Percentiles rank a stretch among this genome's conserved stretches.
These are phyloP conservation scores for Miichthys miiuy DNA, from an alignment of 2,797 vertebrate genomes.

Conservation along the genomic window DNA sequence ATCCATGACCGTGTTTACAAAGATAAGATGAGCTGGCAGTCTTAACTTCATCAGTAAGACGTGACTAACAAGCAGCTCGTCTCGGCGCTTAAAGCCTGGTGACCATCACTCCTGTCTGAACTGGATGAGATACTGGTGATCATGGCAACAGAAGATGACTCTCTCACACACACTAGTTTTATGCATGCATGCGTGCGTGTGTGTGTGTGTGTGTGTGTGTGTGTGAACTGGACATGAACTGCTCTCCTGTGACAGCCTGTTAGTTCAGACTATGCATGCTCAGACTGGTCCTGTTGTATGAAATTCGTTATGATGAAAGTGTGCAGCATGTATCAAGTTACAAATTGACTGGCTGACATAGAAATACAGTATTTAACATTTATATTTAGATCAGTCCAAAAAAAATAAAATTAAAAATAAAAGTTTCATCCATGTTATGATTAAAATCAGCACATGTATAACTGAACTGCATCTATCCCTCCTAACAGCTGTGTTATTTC, in stretches of 20 bases:
- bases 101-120: background rate
- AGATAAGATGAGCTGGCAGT: background rate
- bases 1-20: conserved; percentile 39
- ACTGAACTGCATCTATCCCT: background rate
- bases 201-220: background rate
- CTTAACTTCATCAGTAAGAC: conserved; percentile 29
- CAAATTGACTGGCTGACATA: background rate
- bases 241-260: conserved; percentile 12
- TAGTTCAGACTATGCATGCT: conserved; percentile 18
- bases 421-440: background rate
- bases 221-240: background rate
- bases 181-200: background rate
- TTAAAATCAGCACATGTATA: background rate
- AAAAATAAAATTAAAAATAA: no score
- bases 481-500: conserved; percentile 31
- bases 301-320: background rate
- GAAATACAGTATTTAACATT: background rate
- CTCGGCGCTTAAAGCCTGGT: background rate
- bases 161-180: background rate
- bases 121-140: conserved; percentile 35
- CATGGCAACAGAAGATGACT: conserved; percentile 3
- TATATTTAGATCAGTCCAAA: no score
- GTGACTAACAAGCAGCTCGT: conserved; percentile 47
- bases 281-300: conserved; percentile 30
- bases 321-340: background rate